A percentile compares a stretch with the other conserved stretches of the same genome.
Conservation (phyloP, 1,140 invertebrate genomes). For the Calephelis virginiensis region DNA sequence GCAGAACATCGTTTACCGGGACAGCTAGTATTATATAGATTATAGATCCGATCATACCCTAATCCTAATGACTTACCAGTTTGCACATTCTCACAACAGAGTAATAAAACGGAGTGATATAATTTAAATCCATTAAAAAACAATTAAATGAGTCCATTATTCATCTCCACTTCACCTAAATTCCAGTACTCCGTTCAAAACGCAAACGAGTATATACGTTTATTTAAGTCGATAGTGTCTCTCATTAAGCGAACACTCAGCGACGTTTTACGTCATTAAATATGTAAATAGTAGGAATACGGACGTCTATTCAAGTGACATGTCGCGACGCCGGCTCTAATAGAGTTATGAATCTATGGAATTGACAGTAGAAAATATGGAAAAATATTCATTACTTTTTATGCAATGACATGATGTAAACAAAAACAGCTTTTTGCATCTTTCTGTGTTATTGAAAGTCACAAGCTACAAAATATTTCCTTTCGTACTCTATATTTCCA, state of each 20-base stretch:
- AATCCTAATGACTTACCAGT: no score
- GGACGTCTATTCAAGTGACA: conserved; percentile 64
- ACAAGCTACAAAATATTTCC: no score
- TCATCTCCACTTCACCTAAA: conserved; percentile 38
- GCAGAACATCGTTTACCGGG: no score
- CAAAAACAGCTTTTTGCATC: conserved; percentile 12
- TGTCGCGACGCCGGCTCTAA: conserved; percentile 48
- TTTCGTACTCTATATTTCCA: no score
- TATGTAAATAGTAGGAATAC: conserved; percentile 70
- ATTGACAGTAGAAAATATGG: conserved; percentile 16
- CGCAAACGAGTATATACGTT: conserved; percentile 31
- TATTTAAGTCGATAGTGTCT: conserved; percentile 55
- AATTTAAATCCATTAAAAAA: conserved; percentile 8
- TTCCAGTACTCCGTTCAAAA: conserved; percentile 28
- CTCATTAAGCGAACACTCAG: conserved; percentile 57
- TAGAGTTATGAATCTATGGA: conserved; percentile 45
- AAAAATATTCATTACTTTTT: conserved; percentile 18
- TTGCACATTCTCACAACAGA: no score
- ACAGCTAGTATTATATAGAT: no score
- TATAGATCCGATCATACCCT: no score
- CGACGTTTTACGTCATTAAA: conserved; percentile 66
- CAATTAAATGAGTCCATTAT: conserved; percentile 27
- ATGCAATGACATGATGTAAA: conserved; percentile 3
- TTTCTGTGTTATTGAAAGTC: neutral
- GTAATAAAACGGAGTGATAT: no score